phyloP scores from a whole-genome alignment of 2,797 vertebrate species.

The Propithecus perrieri region DNA sequence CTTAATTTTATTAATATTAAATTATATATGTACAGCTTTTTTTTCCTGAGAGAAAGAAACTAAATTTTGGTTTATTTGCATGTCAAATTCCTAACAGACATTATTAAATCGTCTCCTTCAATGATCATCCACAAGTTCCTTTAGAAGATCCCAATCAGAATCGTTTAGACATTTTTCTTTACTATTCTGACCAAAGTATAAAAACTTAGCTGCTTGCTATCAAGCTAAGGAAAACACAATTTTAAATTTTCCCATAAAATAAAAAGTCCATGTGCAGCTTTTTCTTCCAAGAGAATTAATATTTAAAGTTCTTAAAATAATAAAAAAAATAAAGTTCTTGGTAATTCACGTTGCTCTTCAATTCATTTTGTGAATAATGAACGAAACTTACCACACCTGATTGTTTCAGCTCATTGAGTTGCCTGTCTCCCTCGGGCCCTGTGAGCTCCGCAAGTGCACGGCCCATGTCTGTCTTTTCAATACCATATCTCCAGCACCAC shows the following conservation, averaged over 20 bases:
- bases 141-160: neutral
- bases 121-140: neutral
- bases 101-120: neutral
- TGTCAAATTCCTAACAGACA: neutral
- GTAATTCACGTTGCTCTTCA: neutral
- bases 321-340: neutral
- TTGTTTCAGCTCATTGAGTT: neutral
- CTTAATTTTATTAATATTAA: neutral
- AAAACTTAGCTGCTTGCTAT: conserved; percentile 3
- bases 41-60: conserved; percentile 10
- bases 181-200: neutral
- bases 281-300: neutral
- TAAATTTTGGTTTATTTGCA: neutral
- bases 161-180: conserved; percentile 5
- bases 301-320: neutral
- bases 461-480: neutral
- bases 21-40: neutral
- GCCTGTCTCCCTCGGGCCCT: neutral
- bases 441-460: neutral
- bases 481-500: neutral
- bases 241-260: neutral
- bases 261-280: neutral
- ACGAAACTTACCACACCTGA: neutral
- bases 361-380: conserved; percentile 24
- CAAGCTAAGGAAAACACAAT: conserved; percentile 11